Evolutionary conservation across 2,797 vertebrate species (phyloP).

Genomic region (Geotrypetes seraphini): DNA sequence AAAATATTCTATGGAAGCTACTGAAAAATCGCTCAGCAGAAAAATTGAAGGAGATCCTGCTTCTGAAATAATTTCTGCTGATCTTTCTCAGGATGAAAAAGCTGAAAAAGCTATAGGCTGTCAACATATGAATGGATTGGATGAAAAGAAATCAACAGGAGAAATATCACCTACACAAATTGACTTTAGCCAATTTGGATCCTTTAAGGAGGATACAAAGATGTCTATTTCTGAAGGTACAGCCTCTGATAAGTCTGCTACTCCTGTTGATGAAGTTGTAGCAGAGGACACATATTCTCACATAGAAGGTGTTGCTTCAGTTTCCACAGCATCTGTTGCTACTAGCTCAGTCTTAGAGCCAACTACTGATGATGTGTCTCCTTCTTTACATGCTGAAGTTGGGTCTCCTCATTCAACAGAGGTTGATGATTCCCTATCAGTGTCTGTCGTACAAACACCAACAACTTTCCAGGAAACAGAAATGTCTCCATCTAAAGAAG

Average conservation of each 20-base stretch:
- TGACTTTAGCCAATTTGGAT: constrained; percentile 62
- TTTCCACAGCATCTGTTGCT: constrained; percentile 86
- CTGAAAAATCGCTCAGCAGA: constrained; percentile 28
- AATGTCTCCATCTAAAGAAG: constrained; percentile 85
- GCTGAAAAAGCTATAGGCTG: constrained; percentile 44
- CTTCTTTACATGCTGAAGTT: constrained; percentile 89
- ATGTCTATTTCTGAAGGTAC: constrained; percentile 98
- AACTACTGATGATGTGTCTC: constrained; percentile 83
- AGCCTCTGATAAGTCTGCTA: constrained; percentile 88
- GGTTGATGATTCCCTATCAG: constrained; percentile 93
- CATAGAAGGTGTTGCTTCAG: constrained; percentile 78
- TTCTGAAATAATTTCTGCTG: constrained; percentile 38
- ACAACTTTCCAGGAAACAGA: constrained; percentile 88
- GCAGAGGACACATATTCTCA: constrained; percentile 94
- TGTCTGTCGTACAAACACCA: constrained; percentile 93
- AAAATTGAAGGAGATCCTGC: constrained; percentile 44
- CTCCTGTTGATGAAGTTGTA: constrained; percentile 84
- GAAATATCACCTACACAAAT: constrained; percentile 63
- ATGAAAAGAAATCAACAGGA: constrained; percentile 47
- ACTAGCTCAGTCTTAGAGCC: constrained; percentile 93
- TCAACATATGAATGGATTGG: constrained; percentile 39
- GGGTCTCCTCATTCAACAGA: constrained; percentile 94
- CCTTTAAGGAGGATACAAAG: constrained; percentile 89
- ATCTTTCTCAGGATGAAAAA: constrained; percentile 48
- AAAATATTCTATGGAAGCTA: constrained; percentile 39